Base-by-base conservation (phyloP, 1,140 invertebrate species). In the Heliothis subflexa region DNA sequence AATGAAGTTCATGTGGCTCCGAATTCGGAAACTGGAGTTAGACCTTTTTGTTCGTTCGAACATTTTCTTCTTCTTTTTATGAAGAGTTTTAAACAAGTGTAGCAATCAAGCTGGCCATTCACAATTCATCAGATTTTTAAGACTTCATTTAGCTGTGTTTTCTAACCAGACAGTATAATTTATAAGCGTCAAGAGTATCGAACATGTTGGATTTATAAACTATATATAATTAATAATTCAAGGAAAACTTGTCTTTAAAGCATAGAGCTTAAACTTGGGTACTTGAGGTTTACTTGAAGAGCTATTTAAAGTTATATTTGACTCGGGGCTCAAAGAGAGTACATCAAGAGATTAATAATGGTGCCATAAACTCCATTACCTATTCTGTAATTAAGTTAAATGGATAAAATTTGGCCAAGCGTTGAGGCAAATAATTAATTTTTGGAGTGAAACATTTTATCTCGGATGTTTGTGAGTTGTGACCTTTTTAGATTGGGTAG, bases 341-440 rank as follows among this genome's bases (percentile, higher is more conserved):
- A 88, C 86, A 81, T 86, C 83, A 83, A 81, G 79, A 89, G 89
- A 91, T 91, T 90, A 90, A 91, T 91, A 91, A 92, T 89, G 82
- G 86, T 79, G 83, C 87, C 76, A 91, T 91, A 91, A 90, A 91
- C 86, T 89, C 88, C 85, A 89, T 91, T 92, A 91, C 84, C 81
- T 86, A 88, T 86, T 86, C 86, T 64, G 86, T 93, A 91, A 91
- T 91, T 90, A 90, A 93, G 86, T 90, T 88, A 85, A 90, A 91
- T 88, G 87, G 86, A 87, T 89, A 89, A 87, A 91, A 90, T 89
- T 89, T 89, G 83, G 85, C 83, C 83, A 86, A 91, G 81, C 86
- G 82, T 85, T 84, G 40, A 68, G 78, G 80, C 78, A 86, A 89
- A 87, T 91, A 88, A 92, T 89, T 88, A 87, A 89, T 89, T 90